phyloP scores from a whole-genome alignment of 2,888 invertebrate species.

The Acleris cristana region DNA sequence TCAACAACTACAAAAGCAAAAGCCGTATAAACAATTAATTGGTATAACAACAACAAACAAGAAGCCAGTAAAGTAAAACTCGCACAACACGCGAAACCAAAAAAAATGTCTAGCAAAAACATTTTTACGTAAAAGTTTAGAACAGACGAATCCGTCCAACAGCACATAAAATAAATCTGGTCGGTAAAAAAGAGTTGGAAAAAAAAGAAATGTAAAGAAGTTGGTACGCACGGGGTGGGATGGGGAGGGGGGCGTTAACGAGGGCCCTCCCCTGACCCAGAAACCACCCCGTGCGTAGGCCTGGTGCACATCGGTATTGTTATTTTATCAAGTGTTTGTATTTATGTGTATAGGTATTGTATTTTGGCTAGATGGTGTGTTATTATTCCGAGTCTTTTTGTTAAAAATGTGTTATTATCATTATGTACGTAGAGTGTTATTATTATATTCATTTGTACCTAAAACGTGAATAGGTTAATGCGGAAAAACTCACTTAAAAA shows the following conservation, averaged over 20 bases:
- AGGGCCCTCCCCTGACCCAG: slow-evolving; percentile 53
- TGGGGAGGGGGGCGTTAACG: slow-evolving; percentile 34
- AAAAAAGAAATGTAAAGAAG: slow-evolving; percentile 43
- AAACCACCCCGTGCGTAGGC: slow-evolving; percentile 60
- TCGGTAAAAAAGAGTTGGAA: slow-evolving; percentile 21
- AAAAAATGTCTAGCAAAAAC: neutral
- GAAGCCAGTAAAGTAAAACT: no score
- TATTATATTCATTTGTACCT: no score
- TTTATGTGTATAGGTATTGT: slow-evolving; percentile 15
- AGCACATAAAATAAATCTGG: slow-evolving; percentile 46
- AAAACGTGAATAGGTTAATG: no score
- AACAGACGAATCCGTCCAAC: slow-evolving; percentile 17
- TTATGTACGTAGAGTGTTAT: no score
- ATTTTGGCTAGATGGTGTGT: neutral
- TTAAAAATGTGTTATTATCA: no score
- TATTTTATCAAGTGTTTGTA: neutral
- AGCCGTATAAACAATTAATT: no score
- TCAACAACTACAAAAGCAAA: no score
- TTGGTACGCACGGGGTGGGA: slow-evolving; percentile 47
- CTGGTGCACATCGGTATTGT: slow-evolving; percentile 39
- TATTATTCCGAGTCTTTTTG: no score
- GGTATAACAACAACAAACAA: no score
- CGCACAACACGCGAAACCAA: neutral
- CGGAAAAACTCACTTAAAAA: no score
- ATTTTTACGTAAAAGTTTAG: slow-evolving; percentile 13